Percentiles rank a stretch among this genome's conserved stretches.
phyloP scores from a whole-genome alignment of 2,888 invertebrate species.

The Oscheius sp. region DNA sequence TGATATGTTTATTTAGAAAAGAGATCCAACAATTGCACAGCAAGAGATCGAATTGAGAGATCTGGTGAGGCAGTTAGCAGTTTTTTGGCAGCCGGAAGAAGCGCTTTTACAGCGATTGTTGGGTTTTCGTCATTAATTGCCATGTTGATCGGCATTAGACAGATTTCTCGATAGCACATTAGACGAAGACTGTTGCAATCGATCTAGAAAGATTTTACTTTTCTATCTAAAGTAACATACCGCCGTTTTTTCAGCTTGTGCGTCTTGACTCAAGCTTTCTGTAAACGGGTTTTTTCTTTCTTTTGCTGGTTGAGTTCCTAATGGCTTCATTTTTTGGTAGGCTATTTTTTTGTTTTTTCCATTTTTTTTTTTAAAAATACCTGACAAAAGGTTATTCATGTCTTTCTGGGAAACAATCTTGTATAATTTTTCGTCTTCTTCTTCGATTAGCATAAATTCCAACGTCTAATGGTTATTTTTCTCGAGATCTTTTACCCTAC shows the following conservation, averaged over 20 bases:
- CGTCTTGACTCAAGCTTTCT: constrained; percentile 3
- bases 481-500: not conserved
- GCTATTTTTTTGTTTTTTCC: not conserved
- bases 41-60: constrained; percentile 42
- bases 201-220: too few relatives aligned
- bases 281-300: constrained; percentile 29
- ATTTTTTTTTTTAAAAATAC: not conserved
- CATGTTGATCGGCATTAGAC: constrained; percentile 34
- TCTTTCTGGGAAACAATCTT: constrained; percentile 19
- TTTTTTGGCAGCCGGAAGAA: constrained; percentile 38
- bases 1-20: not conserved
- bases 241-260: not conserved
- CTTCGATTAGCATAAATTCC: constrained; percentile 28
- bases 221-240: too few relatives aligned
- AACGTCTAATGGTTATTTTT: not conserved
- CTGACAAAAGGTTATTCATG: constrained; percentile 8
- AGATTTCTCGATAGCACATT: constrained; percentile 43
- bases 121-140: not conserved
- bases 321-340: constrained; percentile 23
- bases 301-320: constrained; percentile 8
- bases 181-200: constrained; percentile 29
- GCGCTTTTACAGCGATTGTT: not conserved
- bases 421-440: constrained; percentile 26
- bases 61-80: constrained; percentile 46
- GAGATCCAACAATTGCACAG: constrained; percentile 29